Evolutionary conservation across 2,888 invertebrate species (phyloP), one percentile per base, ranked within the genome.

Genomic region (Xylota segnis): DNA sequence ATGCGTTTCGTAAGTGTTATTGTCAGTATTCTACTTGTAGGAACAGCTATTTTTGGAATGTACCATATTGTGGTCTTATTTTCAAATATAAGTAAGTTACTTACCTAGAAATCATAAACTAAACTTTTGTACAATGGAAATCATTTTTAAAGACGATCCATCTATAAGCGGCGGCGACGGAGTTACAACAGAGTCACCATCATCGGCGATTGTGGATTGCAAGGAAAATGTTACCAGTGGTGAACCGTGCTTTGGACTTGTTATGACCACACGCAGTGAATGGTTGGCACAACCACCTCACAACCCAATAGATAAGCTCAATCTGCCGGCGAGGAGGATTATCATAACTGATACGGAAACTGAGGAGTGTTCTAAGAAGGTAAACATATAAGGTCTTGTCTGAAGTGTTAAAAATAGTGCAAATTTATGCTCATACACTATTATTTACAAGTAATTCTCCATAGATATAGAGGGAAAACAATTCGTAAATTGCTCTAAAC

Each of bases 211-310:
- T 10, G 14, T 61, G 14, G 75, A 75, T 10, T 82, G 81, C 9
- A 45, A 61, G 4, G 40, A 63, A 14, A 82, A 75, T 27, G 56
- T 32, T 34, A 65, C 61, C 7, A 23, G 5, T n/a, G 37, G 14
- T 18, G 52, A 45, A 16, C 75, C 74, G 37, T 82, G 81, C 32
- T 70, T 74, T 75, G 81, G 81, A 37, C 63, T 81, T 61, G 47
- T 9, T 61, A 81, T 75, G 81, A 61, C 47, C 12, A 81, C 74
- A 5, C 81, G 81, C 6, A 27, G 43, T 47, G 81, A 81, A 29
- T 81, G 81, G 81, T 12, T 75, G 10, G 81, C 81, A 10, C 68
- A 81, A 52, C 75, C 81, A 7, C 27, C 68, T 6, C 32, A 61
- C n/a, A 68, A 56, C 14, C 47, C 52, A 50, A 68, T 74, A 37